Conservation (phyloP, 2,888 invertebrate species). For the Drosophila atripex region DNA sequence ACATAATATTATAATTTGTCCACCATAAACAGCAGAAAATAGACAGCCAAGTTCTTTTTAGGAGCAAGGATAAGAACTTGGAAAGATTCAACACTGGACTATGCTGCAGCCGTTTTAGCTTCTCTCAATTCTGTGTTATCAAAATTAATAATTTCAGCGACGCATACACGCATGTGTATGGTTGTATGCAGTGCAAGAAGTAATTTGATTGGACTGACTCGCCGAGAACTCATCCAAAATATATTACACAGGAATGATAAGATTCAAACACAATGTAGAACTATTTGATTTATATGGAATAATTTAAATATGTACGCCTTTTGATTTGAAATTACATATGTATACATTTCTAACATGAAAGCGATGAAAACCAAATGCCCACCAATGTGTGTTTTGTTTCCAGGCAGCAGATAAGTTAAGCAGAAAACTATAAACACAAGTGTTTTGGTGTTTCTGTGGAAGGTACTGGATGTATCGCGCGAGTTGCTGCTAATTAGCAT, state of each 20-base stretch:
- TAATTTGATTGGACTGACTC: constrained; percentile 23
- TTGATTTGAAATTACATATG: constrained; percentile 75
- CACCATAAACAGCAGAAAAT: constrained; percentile 40
- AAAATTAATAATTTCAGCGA: constrained; percentile 49
- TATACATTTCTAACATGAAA: constrained; percentile 74
- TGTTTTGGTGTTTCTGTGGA: constrained; percentile 18
- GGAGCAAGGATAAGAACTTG: constrained; percentile 22
- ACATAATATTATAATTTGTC: constrained; percentile 60
- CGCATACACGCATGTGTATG: constrained; percentile 33
- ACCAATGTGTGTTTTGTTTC: constrained; percentile 10
- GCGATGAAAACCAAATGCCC: constrained; percentile 42
- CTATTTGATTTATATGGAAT: constrained; percentile 79
- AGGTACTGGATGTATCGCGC: constrained; percentile 20
- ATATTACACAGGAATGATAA: constrained; percentile 42
- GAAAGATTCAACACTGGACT: constrained; percentile 18
- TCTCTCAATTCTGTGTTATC: constrained; percentile 49
- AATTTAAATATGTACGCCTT: constrained; percentile 75
- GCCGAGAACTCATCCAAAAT: constrained; percentile 25
- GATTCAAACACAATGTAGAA: constrained; percentile 60
- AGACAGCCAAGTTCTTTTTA: constrained; percentile 50
- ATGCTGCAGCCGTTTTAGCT: constrained; percentile 46
- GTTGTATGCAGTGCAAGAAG: constrained; percentile 36
- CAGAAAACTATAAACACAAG: constrained; percentile 19
- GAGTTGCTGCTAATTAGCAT: constrained; percentile 34
- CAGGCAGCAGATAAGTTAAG: constrained; percentile 24